Conservation (phyloP, 2,888 invertebrate species). For the Phasia obesa region DNA sequence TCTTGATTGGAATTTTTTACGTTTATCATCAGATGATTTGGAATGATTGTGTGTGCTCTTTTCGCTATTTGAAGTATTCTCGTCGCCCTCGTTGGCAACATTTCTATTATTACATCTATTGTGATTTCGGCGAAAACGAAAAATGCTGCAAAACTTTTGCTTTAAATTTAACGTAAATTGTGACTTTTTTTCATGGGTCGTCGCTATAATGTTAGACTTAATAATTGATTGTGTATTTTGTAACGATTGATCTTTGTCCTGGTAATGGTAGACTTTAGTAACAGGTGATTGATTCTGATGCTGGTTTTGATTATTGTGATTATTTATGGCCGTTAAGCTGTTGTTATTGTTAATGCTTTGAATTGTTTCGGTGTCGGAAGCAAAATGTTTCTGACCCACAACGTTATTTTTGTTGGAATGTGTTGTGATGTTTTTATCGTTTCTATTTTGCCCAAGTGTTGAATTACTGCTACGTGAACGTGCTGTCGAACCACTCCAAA, state of each 20-base stretch:
- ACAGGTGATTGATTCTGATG: slow-evolving; percentile 55
- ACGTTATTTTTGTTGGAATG: slow-evolving; percentile 59
- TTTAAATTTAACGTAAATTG: slow-evolving; percentile 90
- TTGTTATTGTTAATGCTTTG: slow-evolving; percentile 74
- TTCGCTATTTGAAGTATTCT: slow-evolving; percentile 72
- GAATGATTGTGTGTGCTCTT: slow-evolving; percentile 67
- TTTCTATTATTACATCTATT: slow-evolving; percentile 79
- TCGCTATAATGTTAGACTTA: slow-evolving; percentile 73
- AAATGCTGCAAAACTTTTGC: slow-evolving; percentile 93
- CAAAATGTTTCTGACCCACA: slow-evolving; percentile 59
- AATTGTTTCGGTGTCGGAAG: slow-evolving; percentile 74
- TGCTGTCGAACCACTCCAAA: slow-evolving; percentile 77
- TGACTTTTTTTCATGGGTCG: slow-evolving; percentile 85
- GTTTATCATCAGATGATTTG: slow-evolving; percentile 76
- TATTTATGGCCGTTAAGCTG: slow-evolving; percentile 65
- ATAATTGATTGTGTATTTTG: slow-evolving; percentile 61
- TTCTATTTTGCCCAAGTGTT: slow-evolving; percentile 54
- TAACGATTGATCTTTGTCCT: slow-evolving; percentile 51
- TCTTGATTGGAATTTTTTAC: slow-evolving; percentile 85
- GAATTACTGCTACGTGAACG: slow-evolving; percentile 75
- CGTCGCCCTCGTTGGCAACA: slow-evolving; percentile 71
- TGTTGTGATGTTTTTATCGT: slow-evolving; percentile 42
- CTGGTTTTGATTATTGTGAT: slow-evolving; percentile 69
- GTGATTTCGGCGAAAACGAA: slow-evolving; percentile 86
- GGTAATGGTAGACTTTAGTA: slow-evolving; percentile 23